Evolutionary conservation across 1,140 invertebrate species (phyloP).

Genomic region (Laupala kohalensis): DNA sequence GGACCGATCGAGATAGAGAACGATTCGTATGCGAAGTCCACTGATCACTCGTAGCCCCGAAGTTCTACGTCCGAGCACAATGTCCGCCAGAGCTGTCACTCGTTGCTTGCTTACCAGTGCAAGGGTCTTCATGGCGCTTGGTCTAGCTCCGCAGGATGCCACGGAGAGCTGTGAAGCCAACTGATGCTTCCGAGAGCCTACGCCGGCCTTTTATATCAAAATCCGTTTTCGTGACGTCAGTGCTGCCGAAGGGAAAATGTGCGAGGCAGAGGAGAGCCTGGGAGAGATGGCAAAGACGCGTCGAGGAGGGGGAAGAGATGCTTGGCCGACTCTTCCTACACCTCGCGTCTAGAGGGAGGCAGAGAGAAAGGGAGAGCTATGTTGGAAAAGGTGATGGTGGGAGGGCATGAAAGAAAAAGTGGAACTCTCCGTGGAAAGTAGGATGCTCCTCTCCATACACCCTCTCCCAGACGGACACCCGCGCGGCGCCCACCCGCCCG

Average conservation of each 20-base stretch:
- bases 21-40: no score
- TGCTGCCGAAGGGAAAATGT: constrained; percentile 3
- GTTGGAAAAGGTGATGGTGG: background rate
- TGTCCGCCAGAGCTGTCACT: background rate
- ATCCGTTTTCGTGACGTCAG: constrained; percentile 6
- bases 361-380: background rate
- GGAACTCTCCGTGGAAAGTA: constrained; percentile 8
- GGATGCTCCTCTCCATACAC: background rate
- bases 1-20: no score
- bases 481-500: no score
- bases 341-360: background rate
- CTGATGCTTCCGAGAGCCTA: constrained; percentile 7
- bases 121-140: constrained; percentile 10
- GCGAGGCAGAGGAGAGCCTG: background rate
- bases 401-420: constrained; percentile 12
- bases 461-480: no score
- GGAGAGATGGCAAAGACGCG: background rate
- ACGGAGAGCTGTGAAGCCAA: constrained; percentile 4
- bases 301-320: background rate
- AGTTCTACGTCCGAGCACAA: background rate
- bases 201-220: constrained; percentile 9
- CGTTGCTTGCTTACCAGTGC: constrained; percentile 9
- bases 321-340: background rate
- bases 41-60: background rate
- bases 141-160: constrained; percentile 4